Base-by-base conservation (phyloP, 2,888 invertebrate genomes). In the Acronicta leporina region DNA sequence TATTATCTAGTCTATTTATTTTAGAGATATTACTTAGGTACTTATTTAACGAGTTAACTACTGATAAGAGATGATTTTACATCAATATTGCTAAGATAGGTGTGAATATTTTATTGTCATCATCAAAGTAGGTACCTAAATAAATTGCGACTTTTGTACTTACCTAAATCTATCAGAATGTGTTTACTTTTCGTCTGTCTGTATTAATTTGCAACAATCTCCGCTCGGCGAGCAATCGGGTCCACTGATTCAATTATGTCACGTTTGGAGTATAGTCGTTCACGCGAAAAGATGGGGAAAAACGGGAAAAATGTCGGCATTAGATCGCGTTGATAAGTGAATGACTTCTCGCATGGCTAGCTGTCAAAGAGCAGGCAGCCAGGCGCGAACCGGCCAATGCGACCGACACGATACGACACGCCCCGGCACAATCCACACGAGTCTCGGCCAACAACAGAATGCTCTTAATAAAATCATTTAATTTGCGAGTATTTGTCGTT, bases 331-430 rank as follows among this genome's bases (percentile, higher is more conserved):
- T 87, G 87, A 86, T 87, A 92, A 93, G 92, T 92, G 94, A 91
- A 93, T 94, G 92, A 94, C 90, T 90, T 90, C 87, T 86, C 94
- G 93, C 93, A 93, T 92, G 93, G 90, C 82, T 92, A 88, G 84
- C 80, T 80, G 87, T 92, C 94, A 94, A 94, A 94, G 94, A 90
- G 92, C 88, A 87, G 72, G 79, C 87, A 87, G 79, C 82, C 83
- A 87, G 86, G 86, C 90, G 91, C 83, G 84, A 87, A 79, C 74
- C 70, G 74, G 70, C 55, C 62, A 72, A 60, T 73, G 68, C 73
- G 74, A 70, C 73, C 65, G 71, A 75, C 73, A 64, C 59, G 52
- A 10, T 41, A 20, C 25, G 49, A 10, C 46, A 13, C 25, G 20
- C 43, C 20, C 30, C 63, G 58, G 55, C 64, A 58, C 77, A 66